phyloP scores from a whole-genome alignment of 2,113 vertebrate genomes.

The Dendrocopos noguchii region DNA sequence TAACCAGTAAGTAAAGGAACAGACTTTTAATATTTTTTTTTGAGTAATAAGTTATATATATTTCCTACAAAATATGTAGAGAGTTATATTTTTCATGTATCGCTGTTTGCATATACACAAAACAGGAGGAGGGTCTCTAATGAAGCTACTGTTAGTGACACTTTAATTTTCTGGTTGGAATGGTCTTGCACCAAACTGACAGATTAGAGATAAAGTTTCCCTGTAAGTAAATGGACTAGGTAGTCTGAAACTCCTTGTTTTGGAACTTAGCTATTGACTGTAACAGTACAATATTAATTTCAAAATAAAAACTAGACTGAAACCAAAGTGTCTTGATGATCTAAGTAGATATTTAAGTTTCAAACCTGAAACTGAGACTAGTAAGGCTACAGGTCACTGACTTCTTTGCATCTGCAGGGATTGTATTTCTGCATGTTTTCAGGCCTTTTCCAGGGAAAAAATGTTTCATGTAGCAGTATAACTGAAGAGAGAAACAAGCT shows the following conservation, averaged over 20 bases:
- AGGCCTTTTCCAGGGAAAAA: neutral
- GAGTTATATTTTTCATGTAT: neutral
- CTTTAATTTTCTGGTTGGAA: neutral
- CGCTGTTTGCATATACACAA: neutral
- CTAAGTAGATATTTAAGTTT: neutral
- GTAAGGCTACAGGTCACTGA: neutral
- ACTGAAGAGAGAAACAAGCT: neutral
- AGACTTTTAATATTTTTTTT: neutral
- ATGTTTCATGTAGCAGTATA: neutral
- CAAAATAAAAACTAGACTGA: neutral
- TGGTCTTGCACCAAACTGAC: neutral
- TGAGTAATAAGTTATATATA: neutral
- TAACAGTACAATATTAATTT: neutral
- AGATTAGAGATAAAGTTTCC: neutral
- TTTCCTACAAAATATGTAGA: neutral
- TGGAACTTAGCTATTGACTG: neutral
- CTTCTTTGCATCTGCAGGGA: neutral
- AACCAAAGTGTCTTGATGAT: neutral
- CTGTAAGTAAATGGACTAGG: neutral
- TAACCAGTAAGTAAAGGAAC: neutral
- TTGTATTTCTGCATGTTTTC: neutral
- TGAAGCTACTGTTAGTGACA: neutral
- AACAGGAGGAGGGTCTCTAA: neutral
- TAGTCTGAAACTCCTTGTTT: neutral
- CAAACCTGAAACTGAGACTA: neutral